Conservation (phyloP, 2,113 vertebrate genomes). For the Myrmecobius fasciatus region DNA sequence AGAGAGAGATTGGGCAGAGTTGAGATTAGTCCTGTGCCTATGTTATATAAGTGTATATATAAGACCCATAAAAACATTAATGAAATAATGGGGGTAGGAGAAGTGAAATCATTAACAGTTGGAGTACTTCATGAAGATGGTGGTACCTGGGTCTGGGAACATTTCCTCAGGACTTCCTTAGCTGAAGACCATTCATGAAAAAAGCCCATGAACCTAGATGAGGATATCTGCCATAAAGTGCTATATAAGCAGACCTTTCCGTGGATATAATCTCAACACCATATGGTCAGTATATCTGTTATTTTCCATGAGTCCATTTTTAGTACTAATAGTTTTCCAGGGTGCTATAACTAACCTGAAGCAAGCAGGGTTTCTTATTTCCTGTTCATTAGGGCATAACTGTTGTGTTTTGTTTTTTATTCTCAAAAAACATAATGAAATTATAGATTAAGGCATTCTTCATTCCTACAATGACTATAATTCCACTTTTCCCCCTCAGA, state of each 20-base stretch:
- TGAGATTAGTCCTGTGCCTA: not conserved
- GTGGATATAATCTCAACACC: not conserved
- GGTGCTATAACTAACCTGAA: not conserved
- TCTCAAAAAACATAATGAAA: too few relatives aligned
- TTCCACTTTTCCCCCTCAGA: not conserved
- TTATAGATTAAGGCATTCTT: not conserved
- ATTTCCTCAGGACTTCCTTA: not conserved
- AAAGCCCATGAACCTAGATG: not conserved
- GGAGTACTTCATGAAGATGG: too few relatives aligned
- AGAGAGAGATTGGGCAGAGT: not conserved
- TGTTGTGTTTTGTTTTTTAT: too few relatives aligned
- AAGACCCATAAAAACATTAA: not conserved
- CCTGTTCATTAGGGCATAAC: not conserved
- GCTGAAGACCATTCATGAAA: not conserved
- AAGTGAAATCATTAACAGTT: too few relatives aligned
- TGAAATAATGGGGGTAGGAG: not conserved
- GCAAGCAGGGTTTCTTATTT: not conserved
- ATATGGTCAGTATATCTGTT: not conserved
- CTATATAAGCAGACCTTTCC: not conserved
- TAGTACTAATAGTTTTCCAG: not conserved
- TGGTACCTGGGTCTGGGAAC: too few relatives aligned
- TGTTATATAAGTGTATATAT: not conserved
- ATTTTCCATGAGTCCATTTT: not conserved
- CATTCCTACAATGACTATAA: not conserved
- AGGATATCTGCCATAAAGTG: not conserved